These are phyloP conservation scores for Tiliacea aurago DNA, from an alignment of 2,888 invertebrate genomes.

Conservation along the genomic window DNA sequence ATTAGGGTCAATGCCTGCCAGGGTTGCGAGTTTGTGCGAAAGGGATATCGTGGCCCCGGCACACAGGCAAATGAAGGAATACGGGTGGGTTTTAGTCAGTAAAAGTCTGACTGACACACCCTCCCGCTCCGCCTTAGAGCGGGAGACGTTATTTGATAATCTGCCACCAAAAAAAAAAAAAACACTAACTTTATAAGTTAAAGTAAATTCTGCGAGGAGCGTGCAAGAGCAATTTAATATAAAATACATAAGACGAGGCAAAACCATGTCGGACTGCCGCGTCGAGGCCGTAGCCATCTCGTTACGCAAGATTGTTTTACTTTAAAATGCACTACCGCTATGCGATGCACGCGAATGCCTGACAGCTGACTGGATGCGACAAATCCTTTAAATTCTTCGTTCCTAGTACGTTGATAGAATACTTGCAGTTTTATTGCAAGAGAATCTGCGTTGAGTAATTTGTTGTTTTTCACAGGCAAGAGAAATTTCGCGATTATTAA, in stretches of 20 bases:
- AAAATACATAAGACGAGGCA: slow-evolving; percentile 58
- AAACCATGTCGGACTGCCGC: slow-evolving; percentile 48
- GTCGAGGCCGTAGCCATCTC: slow-evolving; percentile 49
- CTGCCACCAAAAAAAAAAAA: too few relatives aligned
- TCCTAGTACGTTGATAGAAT: slow-evolving; percentile 22
- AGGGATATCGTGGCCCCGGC: too few relatives aligned
- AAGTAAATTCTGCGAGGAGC: slow-evolving; percentile 40
- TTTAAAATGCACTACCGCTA: slow-evolving; percentile 56
- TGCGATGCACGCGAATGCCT: slow-evolving; percentile 24
- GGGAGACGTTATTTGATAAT: too few relatives aligned
- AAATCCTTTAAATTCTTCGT: slow-evolving; percentile 26
- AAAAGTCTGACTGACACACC: too few relatives aligned
- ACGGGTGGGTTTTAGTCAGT: too few relatives aligned
- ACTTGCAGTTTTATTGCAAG: slow-evolving; percentile 5
- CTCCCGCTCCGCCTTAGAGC: too few relatives aligned
- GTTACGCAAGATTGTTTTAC: slow-evolving; percentile 66
- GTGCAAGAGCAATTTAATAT: slow-evolving; percentile 58
- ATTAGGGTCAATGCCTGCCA: too few relatives aligned
- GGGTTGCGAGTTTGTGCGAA: too few relatives aligned
- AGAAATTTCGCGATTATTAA: background rate
- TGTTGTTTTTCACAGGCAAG: background rate
- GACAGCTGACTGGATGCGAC: slow-evolving; percentile 43
- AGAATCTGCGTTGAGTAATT: slow-evolving; percentile 12
- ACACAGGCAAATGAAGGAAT: too few relatives aligned
- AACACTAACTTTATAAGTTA: slow-evolving; percentile 21